A percentile compares a stretch with the other conserved stretches of the same genome.
Evolutionary conservation across 2,797 vertebrate species (phyloP).

Genomic region (Phyllotis vaccarum): DNA sequence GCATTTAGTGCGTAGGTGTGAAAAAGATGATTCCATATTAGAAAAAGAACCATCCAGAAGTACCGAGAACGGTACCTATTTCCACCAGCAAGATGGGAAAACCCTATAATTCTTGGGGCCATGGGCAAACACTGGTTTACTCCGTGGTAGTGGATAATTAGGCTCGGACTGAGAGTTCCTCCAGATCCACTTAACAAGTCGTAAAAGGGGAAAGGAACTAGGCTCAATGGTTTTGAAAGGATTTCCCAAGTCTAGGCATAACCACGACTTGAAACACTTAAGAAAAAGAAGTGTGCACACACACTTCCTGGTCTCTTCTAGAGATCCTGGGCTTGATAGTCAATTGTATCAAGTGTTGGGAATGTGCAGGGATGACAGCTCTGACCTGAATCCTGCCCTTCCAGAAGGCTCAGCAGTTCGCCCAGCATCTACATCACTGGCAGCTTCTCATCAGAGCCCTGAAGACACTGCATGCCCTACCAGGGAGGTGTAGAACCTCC

Average conservation of each 20-base stretch:
- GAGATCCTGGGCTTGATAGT: background rate
- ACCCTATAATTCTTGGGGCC: background rate
- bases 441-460: rapidly evolving
- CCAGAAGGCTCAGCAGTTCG: background rate
- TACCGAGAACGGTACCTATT: background rate
- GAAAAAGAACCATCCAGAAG: background rate
- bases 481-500: background rate
- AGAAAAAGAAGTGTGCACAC: conserved; percentile 2
- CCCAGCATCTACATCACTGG: rapidly evolving
- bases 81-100: background rate
- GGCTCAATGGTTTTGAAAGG: background rate
- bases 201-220: conserved; percentile 25
- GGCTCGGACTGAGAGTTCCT: background rate
- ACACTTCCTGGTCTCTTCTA: background rate
- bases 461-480: background rate
- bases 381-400: rapidly evolving
- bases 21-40: background rate
- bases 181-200: conserved; percentile 40
- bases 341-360: background rate
- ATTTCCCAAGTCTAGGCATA: background rate
- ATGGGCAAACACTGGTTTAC: background rate
- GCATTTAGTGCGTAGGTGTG: too few relatives aligned
- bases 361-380: background rate
- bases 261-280: background rate
- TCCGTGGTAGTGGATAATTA: background rate